These are phyloP conservation scores for Prosopocoilus inquinatus DNA, from an alignment of 2,888 invertebrate genomes.

Conservation along the genomic window DNA sequence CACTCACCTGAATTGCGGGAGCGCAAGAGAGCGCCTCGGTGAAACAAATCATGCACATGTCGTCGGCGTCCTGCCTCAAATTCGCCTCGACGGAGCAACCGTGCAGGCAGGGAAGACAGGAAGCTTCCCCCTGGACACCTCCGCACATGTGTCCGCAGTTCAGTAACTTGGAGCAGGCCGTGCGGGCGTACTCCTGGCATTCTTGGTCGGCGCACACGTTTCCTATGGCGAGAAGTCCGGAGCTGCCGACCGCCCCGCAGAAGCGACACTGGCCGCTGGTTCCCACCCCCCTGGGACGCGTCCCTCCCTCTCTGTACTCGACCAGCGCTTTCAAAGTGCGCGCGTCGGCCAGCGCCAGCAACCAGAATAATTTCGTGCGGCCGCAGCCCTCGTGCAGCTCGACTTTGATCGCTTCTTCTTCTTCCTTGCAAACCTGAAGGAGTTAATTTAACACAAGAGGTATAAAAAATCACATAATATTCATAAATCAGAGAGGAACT, in stretches of 20 bases:
- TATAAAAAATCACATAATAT: too few relatives aligned
- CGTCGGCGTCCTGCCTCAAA: slow-evolving; percentile 93
- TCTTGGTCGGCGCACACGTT: slow-evolving; percentile 93
- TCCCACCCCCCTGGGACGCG: slow-evolving; percentile 38
- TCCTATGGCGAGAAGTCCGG: slow-evolving; percentile 84
- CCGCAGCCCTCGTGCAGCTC: slow-evolving; percentile 98
- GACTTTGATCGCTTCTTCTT: slow-evolving; percentile 93
- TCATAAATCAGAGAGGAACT: too few relatives aligned
- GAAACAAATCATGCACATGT: slow-evolving; percentile 99
- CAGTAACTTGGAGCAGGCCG: slow-evolving; percentile 80
- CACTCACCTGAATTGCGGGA: slow-evolving; percentile 79
- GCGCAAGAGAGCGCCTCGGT: slow-evolving; percentile 95
- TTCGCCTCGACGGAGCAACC: slow-evolving; percentile 62
- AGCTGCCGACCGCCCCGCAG: slow-evolving; percentile 81
- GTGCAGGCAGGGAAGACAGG: slow-evolving; percentile 87
- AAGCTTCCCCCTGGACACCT: slow-evolving; percentile 81
- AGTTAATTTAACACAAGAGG: background rate
- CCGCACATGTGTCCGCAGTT: slow-evolving; percentile 92
- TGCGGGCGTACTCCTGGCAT: slow-evolving; percentile 82
- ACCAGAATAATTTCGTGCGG: slow-evolving; percentile 92
- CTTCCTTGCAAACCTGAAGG: slow-evolving; percentile 84
- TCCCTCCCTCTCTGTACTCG: slow-evolving; percentile 79
- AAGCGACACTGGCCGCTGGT: slow-evolving; percentile 79
- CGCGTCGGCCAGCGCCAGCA: slow-evolving; percentile 89
- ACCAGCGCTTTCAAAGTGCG: slow-evolving; percentile 86